Evolutionary conservation across 2,888 invertebrate species (phyloP).

Genomic region (Seira ritae): DNA sequence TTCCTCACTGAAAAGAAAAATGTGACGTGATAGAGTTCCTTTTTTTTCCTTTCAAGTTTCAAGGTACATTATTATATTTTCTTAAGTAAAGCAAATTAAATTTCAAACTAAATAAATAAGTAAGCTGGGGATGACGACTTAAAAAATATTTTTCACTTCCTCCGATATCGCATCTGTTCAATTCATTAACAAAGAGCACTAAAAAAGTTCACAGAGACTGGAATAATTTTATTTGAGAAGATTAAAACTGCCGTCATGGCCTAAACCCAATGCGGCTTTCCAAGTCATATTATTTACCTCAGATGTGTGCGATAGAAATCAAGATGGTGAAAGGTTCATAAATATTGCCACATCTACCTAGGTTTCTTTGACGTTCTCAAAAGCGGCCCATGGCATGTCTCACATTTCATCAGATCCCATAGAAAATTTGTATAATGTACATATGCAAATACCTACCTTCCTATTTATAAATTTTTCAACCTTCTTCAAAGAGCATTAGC

Average conservation of each 20-base stretch:
- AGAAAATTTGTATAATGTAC: neutral
- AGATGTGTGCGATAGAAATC: neutral
- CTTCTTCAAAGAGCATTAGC: neutral
- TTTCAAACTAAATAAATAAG: too few species aligned
- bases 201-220: too few species aligned
- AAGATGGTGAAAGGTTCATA: conserved; percentile 3
- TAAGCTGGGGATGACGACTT: too few species aligned
- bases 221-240: neutral
- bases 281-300: too few species aligned
- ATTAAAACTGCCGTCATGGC: neutral
- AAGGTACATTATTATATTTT: too few species aligned
- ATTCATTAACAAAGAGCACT: too few species aligned
- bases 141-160: too few species aligned
- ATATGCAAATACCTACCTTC: too few species aligned
- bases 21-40: too few species aligned
- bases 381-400: neutral
- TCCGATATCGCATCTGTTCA: too few species aligned
- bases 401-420: neutral
- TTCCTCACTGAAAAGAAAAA: conserved; percentile 39
- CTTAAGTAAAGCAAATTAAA: too few species aligned
- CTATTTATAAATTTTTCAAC: neutral
- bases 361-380: neutral
- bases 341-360: neutral
- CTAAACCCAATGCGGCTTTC: neutral
- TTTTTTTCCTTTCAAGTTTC: too few species aligned